Evolutionary conservation across 2,113 vertebrate species (phyloP).

Genomic region (Sapajus apella): DNA sequence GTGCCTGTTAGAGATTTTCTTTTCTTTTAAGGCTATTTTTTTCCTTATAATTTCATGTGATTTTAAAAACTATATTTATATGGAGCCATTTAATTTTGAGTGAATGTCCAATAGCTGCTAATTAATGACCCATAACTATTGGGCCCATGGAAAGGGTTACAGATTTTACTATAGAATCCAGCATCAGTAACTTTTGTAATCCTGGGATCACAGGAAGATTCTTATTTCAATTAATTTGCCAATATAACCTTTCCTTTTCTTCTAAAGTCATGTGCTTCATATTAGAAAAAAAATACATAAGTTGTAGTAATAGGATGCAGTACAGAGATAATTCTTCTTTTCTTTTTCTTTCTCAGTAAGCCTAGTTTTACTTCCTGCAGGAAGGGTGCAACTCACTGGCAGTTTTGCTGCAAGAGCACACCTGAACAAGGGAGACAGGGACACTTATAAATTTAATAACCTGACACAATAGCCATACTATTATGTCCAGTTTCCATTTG

Average conservation of each 20-base stretch:
- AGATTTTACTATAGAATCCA: constrained; percentile 1
- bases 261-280: not conserved
- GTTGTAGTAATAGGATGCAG: not conserved
- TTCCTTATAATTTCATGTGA: not conserved
- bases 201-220: not conserved
- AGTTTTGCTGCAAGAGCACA: no score
- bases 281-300: not conserved
- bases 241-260: not conserved
- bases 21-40: not conserved
- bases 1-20: not conserved
- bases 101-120: not conserved
- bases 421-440: no score
- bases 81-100: not conserved
- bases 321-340: not conserved
- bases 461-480: no score
- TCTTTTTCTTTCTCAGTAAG: no score
- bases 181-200: not conserved
- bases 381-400: no score
- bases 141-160: not conserved
- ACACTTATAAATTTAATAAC: no score
- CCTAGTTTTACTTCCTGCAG: no score
- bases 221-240: not conserved
- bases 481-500: no score
- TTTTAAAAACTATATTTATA: not conserved
- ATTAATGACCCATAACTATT: not conserved